Evolutionary conservation across 2,113 vertebrate genomes (phyloP).

Genomic region (Gracilinanus agilis): DNA sequence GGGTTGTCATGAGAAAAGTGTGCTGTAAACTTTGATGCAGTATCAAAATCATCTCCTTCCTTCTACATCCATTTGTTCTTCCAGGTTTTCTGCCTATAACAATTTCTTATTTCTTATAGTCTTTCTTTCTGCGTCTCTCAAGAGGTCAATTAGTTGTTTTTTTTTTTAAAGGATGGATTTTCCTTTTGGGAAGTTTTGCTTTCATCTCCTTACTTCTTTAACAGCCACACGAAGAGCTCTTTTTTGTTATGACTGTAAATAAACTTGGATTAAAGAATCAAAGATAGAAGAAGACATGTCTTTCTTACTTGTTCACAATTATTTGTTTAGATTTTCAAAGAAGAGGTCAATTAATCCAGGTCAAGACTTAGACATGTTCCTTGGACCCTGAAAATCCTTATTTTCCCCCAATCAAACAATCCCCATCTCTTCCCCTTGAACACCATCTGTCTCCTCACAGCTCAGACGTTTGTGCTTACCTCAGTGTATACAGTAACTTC

Average conservation of each 20-base stretch:
- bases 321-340: background rate
- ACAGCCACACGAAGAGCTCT: background rate
- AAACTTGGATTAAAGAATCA: background rate
- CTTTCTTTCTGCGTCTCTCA: constrained; percentile 15
- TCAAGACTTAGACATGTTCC: background rate
- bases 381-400: background rate
- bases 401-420: background rate
- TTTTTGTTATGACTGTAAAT: background rate
- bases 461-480: no score
- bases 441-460: no score
- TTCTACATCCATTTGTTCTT: background rate
- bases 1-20: background rate
- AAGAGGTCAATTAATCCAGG: background rate
- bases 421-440: no score
- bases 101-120: background rate
- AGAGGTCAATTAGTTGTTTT: background rate
- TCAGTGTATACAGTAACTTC: background rate
- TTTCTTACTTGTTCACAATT: background rate
- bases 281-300: background rate
- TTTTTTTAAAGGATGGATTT: background rate
- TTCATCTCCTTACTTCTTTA: background rate
- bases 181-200: background rate
- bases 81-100: background rate
- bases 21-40: background rate
- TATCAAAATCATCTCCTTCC: background rate